Percentiles rank a stretch among this genome's conserved stretches.
These are phyloP conservation scores for Campopleginae sp. DNA, from an alignment of 2,888 invertebrate species.

Conservation along the genomic window DNA sequence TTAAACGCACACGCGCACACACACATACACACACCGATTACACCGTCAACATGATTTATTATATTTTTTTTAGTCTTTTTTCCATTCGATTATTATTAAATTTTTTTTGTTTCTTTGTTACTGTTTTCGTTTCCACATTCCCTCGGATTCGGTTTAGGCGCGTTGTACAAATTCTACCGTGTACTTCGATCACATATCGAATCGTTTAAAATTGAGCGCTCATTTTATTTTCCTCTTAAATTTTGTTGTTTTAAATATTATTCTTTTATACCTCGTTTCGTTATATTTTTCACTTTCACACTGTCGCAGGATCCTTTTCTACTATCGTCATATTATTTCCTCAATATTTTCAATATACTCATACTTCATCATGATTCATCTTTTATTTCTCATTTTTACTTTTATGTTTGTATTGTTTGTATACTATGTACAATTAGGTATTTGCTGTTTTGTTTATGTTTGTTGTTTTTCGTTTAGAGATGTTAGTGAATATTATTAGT, in stretches of 20 bases:
- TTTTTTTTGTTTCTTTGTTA: constrained; percentile 25
- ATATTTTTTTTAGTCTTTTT: constrained; percentile 20
- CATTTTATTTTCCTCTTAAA: constrained; percentile 44
- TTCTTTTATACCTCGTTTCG: constrained; percentile 46
- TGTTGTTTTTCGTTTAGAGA: constrained; percentile 55
- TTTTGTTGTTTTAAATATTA: constrained; percentile 50
- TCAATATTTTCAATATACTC: constrained; percentile 74
- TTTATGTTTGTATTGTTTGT: constrained; percentile 75
- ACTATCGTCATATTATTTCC: constrained; percentile 43
- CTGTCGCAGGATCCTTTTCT: constrained; percentile 36
- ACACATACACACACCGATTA: constrained; percentile 51
- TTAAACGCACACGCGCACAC: constrained; percentile 26
- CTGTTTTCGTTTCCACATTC: constrained; percentile 23
- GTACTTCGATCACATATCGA: constrained; percentile 64
- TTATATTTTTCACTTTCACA: constrained; percentile 27
- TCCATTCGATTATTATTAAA: constrained; percentile 30
- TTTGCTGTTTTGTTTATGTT: constrained; percentile 63
- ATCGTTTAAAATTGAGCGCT: constrained; percentile 71
- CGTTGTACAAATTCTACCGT: constrained; percentile 61
- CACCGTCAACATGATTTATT: constrained; percentile 58
- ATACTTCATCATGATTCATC: constrained; percentile 68
- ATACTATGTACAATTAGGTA: constrained; percentile 81
- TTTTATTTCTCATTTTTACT: constrained; percentile 71
- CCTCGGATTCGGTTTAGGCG: constrained; percentile 62
- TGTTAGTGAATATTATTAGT: constrained; percentile 79